Evolutionary conservation across 2,113 vertebrate species (phyloP), one percentile per base, ranked within the genome.

Genomic region (Otolemur garnettii): DNA sequence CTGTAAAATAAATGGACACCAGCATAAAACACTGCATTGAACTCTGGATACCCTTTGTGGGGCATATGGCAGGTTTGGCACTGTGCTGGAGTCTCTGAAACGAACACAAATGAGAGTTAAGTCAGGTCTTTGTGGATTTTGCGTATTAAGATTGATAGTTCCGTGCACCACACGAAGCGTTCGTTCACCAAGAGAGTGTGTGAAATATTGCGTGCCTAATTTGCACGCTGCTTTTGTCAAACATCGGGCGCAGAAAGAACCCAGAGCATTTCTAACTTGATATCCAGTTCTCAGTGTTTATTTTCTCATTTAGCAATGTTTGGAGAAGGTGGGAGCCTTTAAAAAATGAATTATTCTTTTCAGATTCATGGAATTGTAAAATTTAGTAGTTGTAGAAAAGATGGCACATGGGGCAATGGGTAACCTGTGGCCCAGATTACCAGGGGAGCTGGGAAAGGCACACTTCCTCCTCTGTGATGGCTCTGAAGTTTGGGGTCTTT

Each of bases 1-100:
- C 87, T 94, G 81, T 18, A 38, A 94, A 38, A 83, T 91, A 68
- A 81, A 19, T 84, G 77, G 78, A 55, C 15, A 38, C 89, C 14
- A 60, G 86, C 57, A 28, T 10, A 81, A 91, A 95, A 50, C 53
- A 17, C 45, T 66, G 5, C 88, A 14, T 69, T 81, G 60, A 91
- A 71, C 19, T 62, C 5, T 83, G 59, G 81, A 24, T 77, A 7
- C n/a, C 11, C 38, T 89, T 90, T 30, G 60, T 57, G 50, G 71
- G 33, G 7, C 30, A 12, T 11, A 1, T 1, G 1, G n/a, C 13
- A 7, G 35, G 13, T 80, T 79, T 62, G 4, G 2, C 33, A n/a
- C 60, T 38, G 1, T 15, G 22, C 38, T 24, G 21, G 42, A 13
- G 33, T 75, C 38, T 90, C 66, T 45, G 82, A 69, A 64, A 71